Percentiles rank a stretch among this genome's conserved stretches.
Conservation (phyloP, 2,113 vertebrate genomes). For the Nothoprocta pentlandii region DNA sequence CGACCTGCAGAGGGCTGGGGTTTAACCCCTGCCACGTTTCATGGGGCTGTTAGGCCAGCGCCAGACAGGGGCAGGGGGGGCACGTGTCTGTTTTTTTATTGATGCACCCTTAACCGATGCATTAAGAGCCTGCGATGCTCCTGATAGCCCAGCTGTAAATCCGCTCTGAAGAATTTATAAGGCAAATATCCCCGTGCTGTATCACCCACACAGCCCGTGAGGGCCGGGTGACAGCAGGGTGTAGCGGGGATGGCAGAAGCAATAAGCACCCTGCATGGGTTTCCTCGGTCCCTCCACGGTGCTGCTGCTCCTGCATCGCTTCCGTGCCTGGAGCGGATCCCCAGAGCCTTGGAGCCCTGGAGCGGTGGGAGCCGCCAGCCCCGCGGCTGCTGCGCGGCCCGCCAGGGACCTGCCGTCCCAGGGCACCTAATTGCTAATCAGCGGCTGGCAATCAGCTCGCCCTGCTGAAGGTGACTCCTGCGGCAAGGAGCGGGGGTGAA, state of each 20-base stretch:
- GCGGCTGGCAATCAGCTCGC: constrained; percentile 72
- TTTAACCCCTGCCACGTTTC: neutral
- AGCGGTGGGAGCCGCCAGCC: no score
- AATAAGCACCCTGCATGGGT: neutral
- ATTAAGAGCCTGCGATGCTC: constrained; percentile 68
- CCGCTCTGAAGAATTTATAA: constrained; percentile 74
- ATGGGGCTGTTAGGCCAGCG: neutral
- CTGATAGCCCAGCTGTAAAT: constrained; percentile 72
- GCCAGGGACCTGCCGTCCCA: no score
- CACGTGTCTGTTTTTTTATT: neutral
- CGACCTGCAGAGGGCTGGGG: no score
- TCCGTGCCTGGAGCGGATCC: no score
- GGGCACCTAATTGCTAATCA: constrained; percentile 78
- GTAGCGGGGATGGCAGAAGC: neutral
- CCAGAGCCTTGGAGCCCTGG: no score
- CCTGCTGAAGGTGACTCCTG: constrained; percentile 80
- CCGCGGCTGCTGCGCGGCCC: no score
- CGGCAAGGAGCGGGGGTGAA: constrained; percentile 72
- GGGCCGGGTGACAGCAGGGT: constrained; percentile 19
- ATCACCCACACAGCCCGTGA: constrained; percentile 75
- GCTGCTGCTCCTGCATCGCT: no score
- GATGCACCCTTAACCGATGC: constrained; percentile 59
- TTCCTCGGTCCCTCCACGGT: neutral
- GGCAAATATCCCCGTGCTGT: constrained; percentile 64
- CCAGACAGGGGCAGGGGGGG: neutral